Base-by-base conservation (phyloP, 2,113 vertebrate genomes). In the Anhinga anhinga region DNA sequence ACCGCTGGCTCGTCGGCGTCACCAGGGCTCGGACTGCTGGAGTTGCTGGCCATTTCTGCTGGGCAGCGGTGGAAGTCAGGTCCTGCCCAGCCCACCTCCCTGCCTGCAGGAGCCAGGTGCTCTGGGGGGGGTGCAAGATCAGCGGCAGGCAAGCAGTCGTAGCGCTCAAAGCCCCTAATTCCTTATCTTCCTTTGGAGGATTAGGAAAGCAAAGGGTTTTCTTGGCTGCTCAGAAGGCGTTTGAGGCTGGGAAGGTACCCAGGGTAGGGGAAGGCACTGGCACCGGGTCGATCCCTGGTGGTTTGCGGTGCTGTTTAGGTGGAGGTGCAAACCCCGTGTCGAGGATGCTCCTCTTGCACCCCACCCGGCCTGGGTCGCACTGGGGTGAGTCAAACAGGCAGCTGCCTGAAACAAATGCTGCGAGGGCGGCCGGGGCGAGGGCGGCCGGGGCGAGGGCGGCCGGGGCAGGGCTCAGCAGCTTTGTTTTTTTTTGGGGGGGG, bases 1-100 rank as follows among this genome's bases (percentile, higher is more conserved):
- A 0, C 27, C 2, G 2, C 20, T 0, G 0, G 25, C 67, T 93
- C 40, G 26, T 72, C 0, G 1, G 21, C 52, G 13, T 82, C 0
- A 0, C 42, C 42, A 27, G 38, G 23, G 21, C 74, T 74, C 65
- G 45, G n/a, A 13, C 14, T 5, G 4, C 40, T 69, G 63, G 32
- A 32, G 26, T 15, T 2, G 1, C 23, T 2, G 2, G 15, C 44
- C 7, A 1, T 65, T 82, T 29, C 45, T 74, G 55, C 71, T n/a
- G 40, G 52, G 55, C 61, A 71, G 40, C 18, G 2, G 53, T 52
- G 55, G 36, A 49, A 44, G 12, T 18, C 1, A 5, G 19, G 42
- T 80, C 55, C 29, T 94, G 45, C 40, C 49, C 32, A 47, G 8
- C 45, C 4, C 36, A 36, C 4, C 49, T 55, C 50, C 62, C 23